Percentiles rank a stretch among this genome's conserved stretches.
These are phyloP conservation scores for Plagodis pulveraria DNA, from an alignment of 2,888 invertebrate species.

Conservation along the genomic window DNA sequence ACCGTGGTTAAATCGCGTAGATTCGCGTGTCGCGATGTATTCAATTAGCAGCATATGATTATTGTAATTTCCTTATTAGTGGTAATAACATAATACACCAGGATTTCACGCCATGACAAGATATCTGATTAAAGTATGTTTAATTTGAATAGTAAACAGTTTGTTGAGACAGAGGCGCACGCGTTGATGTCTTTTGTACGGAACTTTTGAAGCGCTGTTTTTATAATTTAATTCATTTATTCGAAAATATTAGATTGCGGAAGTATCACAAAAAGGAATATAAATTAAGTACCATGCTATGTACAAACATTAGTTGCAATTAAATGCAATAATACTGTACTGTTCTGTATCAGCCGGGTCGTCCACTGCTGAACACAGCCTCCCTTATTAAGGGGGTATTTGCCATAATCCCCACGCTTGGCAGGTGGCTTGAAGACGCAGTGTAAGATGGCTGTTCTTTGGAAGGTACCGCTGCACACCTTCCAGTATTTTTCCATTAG, in stretches of 20 bases:
- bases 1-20: constrained; percentile 35
- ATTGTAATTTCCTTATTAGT: constrained; percentile 50
- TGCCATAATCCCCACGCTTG: too few species aligned
- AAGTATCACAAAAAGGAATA: background rate
- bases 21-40: constrained; percentile 38
- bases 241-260: background rate
- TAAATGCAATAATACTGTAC: too few species aligned
- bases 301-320: too few species aligned
- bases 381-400: too few species aligned
- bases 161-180: constrained; percentile 17
- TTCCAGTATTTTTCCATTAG: too few species aligned
- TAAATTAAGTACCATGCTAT: background rate
- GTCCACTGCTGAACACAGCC: too few species aligned
- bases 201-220: constrained; percentile 3
- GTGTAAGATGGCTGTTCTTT: too few species aligned
- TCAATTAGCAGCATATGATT: constrained; percentile 44
- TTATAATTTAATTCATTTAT: too few species aligned
- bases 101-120: constrained; percentile 28
- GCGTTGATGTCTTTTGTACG: constrained; percentile 48
- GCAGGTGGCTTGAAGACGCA: too few species aligned
- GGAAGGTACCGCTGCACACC: too few species aligned
- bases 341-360: too few species aligned
- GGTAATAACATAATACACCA: constrained; percentile 41
- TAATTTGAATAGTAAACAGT: constrained; percentile 5
- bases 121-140: constrained; percentile 11